A percentile compares a stretch with the other conserved stretches of the same genome.
Evolutionary conservation across 2,888 invertebrate species (phyloP).

Genomic region (Aspidiotus destructor): DNA sequence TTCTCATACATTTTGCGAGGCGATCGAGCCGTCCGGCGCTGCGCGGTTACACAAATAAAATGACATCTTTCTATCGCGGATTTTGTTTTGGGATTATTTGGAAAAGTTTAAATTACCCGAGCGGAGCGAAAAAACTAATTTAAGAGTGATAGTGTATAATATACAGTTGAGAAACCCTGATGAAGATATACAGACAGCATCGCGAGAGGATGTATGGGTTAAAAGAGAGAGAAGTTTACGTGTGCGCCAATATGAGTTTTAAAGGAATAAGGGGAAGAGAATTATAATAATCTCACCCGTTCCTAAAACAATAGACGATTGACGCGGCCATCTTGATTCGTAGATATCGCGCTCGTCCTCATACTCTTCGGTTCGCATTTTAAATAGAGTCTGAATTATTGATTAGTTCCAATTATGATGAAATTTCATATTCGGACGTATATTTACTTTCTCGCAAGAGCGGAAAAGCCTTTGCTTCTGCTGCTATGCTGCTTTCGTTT

Average conservation of each 20-base stretch:
- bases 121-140: too few species aligned
- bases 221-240: constrained; percentile 24
- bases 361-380: constrained; percentile 33
- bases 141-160: background rate
- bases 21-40: too few species aligned
- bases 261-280: constrained; percentile 34
- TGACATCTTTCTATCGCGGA: too few species aligned
- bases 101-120: too few species aligned
- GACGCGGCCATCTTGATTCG: constrained; percentile 36
- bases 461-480: constrained; percentile 16
- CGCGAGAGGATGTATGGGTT: constrained; percentile 19
- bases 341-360: constrained; percentile 35
- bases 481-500: background rate
- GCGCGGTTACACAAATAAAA: too few species aligned
- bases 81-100: too few species aligned
- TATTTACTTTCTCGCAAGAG: constrained; percentile 23
- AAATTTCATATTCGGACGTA: constrained; percentile 33
- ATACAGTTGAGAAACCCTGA: constrained; percentile 28
- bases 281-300: constrained; percentile 33
- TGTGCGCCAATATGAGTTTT: constrained; percentile 33
- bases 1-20: background rate
- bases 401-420: constrained; percentile 34
- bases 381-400: constrained; percentile 36
- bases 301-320: constrained; percentile 36
- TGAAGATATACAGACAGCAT: constrained; percentile 24